Evolutionary conservation across 2,797 vertebrate genomes (phyloP), one percentile per base, ranked within the genome.

Genomic region (Pteronotus mesoamericanus): DNA sequence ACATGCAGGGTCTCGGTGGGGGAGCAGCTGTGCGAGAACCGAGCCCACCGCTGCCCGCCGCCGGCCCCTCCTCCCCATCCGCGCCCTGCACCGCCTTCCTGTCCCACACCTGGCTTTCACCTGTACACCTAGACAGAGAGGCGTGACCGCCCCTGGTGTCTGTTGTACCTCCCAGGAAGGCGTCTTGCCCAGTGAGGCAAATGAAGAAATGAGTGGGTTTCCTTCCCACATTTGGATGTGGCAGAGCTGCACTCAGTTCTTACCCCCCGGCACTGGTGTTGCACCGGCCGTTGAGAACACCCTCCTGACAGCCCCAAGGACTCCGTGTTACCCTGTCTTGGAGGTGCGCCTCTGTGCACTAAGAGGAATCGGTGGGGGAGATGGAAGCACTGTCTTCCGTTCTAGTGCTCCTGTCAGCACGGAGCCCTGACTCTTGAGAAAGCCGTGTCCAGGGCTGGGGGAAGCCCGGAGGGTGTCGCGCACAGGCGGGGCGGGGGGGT

Each of bases 81-180:
- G 3, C 3, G 0, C 15, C 9, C 21, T 3, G 11, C 18, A 34
- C 51, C 11, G 1, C 42, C 34, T 46, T 61, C 34, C 61, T 4
- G 7, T 51, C 24, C 78, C 14, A 44, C 7, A 55, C 1, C 1
- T 34, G 42, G 1, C 19, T 2, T 5, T 2, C 44, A 42, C 32
- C 42, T 42, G 12, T 66, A 9, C 22, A 6, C 29, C 42, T 39
- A 51, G 51, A 48, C 8, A 37, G 42, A 39, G 53, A 21, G 19
- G n/a, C 4, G 0, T 4, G 9, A 18, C 32, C 34, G 64, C 29
- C 68, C 37, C 44, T 9, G 29, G 9, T 44, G 9, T 5, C n/a
- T 42, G 6, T 24, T 22, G 0, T 1, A 11, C 19, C 42, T 51
- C 42, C 61, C 11, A 22, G 34, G 72, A 51, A 12, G 78, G 19